These are phyloP conservation scores for Poliocrania exsul DNA, from an alignment of 2,797 vertebrate species.

Conservation along the genomic window DNA sequence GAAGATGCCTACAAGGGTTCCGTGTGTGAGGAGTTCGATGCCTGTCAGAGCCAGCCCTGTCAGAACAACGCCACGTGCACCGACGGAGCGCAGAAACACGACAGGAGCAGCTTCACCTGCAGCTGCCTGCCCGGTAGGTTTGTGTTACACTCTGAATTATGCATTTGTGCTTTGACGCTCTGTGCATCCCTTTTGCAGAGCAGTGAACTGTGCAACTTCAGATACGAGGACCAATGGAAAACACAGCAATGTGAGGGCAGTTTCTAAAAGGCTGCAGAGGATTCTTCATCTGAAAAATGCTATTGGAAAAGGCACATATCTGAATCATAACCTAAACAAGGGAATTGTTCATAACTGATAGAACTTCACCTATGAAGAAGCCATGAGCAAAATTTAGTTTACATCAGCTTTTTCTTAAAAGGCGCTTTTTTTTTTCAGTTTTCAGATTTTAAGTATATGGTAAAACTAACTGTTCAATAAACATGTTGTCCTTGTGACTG, in stretches of 20 bases:
- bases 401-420: background rate
- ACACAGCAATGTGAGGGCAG: background rate
- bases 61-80: conserved; percentile 88
- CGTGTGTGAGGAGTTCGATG: conserved; percentile 94
- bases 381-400: background rate
- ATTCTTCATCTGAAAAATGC: background rate
- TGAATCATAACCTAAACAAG: background rate
- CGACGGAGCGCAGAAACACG: conserved; percentile 84
- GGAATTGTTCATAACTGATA: background rate
- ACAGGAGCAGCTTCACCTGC: conserved; percentile 89
- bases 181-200: background rate
- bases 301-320: background rate
- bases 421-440: background rate
- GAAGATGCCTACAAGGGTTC: conserved; percentile 86
- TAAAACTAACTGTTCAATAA: background rate
- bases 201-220: background rate
- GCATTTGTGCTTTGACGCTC: background rate
- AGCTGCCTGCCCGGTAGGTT: conserved; percentile 86
- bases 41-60: conserved; percentile 88
- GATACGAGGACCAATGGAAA: background rate
- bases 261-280: background rate
- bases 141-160: background rate
- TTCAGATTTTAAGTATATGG: background rate
- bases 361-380: background rate
- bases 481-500: background rate